A percentile compares a stretch with the other conserved stretches of the same genome.
phyloP scores from a whole-genome alignment of 2,113 vertebrate genomes.

The Mesocricetus auratus region DNA sequence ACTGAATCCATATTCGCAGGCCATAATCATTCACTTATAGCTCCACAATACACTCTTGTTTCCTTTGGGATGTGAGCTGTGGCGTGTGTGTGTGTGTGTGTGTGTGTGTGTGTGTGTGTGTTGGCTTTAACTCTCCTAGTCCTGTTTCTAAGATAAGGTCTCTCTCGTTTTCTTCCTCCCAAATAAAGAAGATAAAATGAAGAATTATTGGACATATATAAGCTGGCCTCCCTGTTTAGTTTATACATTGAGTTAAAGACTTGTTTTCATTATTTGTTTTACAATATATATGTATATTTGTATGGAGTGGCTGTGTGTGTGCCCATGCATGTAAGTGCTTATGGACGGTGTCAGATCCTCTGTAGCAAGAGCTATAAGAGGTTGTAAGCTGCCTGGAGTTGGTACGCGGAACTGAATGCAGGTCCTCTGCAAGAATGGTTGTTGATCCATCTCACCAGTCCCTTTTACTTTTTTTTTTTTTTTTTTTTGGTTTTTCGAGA shows the following conservation, averaged over 20 bases:
- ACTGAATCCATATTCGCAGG: not conserved
- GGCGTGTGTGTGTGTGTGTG: not conserved
- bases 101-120: not conserved
- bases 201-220: not conserved
- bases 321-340: not conserved
- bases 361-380: not conserved
- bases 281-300: not conserved
- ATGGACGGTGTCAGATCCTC: not conserved
- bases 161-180: not conserved
- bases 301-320: not conserved
- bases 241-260: not conserved
- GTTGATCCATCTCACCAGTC: not conserved
- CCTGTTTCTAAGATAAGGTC: not conserved
- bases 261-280: not conserved
- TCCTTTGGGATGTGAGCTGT: too few relatives aligned
- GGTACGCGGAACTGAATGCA: not conserved
- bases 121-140: not conserved
- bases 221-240: not conserved
- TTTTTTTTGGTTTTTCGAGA: too few relatives aligned
- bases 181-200: not conserved
- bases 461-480: too few relatives aligned
- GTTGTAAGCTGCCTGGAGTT: too few relatives aligned
- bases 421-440: not conserved
- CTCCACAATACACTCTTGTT: not conserved
- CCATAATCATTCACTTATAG: not conserved